These are phyloP conservation scores for Echiichthys vipera DNA, from an alignment of 2,797 vertebrate species.

Conservation along the genomic window DNA sequence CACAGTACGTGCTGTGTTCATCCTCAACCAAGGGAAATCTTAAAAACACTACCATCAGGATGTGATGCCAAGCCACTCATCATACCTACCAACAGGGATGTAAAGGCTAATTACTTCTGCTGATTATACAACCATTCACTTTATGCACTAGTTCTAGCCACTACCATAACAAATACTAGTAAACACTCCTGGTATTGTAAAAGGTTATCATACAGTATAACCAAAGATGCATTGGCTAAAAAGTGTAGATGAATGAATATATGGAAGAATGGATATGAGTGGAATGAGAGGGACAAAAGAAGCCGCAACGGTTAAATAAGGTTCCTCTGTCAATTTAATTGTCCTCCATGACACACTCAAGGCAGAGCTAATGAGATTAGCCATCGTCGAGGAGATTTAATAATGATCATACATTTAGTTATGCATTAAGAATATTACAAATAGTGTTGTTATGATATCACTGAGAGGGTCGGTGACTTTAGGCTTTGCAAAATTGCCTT, in stretches of 20 bases:
- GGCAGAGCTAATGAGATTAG: constrained; percentile 46
- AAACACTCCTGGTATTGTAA: neutral
- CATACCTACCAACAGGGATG: neutral
- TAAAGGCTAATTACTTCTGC: neutral
- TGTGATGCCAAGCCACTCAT: neutral
- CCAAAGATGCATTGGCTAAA: neutral
- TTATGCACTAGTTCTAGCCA: neutral
- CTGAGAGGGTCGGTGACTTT: neutral
- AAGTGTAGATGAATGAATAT: neutral
- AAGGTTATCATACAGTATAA: neutral
- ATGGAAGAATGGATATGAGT: neutral
- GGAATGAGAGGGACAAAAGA: neutral
- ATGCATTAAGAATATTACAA: constrained; percentile 15
- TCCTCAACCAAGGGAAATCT: neutral
- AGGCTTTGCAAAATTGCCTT: constrained; percentile 23
- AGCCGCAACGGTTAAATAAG: neutral
- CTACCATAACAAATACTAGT: neutral
- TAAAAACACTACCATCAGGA: neutral
- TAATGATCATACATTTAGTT: constrained; percentile 26
- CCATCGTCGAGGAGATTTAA: constrained; percentile 24
- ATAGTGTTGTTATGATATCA: neutral
- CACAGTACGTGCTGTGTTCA: too few relatives aligned
- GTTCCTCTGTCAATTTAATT: constrained; percentile 22
- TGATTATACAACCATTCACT: neutral
- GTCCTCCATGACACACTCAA: constrained; percentile 1